Conservation (phyloP, 1,140 invertebrate genomes). For the Glossosoma conforme region DNA sequence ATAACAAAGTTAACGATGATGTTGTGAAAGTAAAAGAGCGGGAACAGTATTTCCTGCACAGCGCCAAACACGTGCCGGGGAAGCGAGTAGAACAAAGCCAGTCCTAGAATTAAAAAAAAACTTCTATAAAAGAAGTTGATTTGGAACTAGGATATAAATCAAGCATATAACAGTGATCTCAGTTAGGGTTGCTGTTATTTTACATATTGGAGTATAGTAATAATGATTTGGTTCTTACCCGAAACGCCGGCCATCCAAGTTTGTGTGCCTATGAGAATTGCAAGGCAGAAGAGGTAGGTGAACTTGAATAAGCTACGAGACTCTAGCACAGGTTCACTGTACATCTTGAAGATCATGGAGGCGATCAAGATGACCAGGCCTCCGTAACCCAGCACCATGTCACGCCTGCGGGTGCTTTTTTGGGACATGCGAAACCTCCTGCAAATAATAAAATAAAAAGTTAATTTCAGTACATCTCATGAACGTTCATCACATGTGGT, state of each 20-base stretch:
- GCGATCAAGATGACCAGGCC: too few species aligned
- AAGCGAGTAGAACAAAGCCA: constrained; percentile 76
- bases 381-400: too few species aligned
- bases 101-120: constrained; percentile 51
- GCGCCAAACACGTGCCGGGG: constrained; percentile 76
- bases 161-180: too few species aligned
- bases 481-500: too few species aligned
- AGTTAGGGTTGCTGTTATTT: too few species aligned
- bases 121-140: background rate
- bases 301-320: background rate
- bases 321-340: too few species aligned
- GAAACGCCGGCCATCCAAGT: constrained; percentile 88
- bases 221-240: too few species aligned
- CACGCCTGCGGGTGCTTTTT: too few species aligned
- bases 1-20: constrained; percentile 67
- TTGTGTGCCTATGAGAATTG: constrained; percentile 74
- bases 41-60: constrained; percentile 80
- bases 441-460: background rate
- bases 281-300: constrained; percentile 67
- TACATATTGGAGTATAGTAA: too few species aligned
- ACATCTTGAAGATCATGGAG: too few species aligned
- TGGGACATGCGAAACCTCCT: background rate
- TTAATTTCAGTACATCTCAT: background rate
- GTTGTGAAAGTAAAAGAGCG: constrained; percentile 77
- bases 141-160: constrained; percentile 1